Evolutionary conservation across 2,888 invertebrate genomes (phyloP).

Genomic region (Leptarthrus brevirostris): DNA sequence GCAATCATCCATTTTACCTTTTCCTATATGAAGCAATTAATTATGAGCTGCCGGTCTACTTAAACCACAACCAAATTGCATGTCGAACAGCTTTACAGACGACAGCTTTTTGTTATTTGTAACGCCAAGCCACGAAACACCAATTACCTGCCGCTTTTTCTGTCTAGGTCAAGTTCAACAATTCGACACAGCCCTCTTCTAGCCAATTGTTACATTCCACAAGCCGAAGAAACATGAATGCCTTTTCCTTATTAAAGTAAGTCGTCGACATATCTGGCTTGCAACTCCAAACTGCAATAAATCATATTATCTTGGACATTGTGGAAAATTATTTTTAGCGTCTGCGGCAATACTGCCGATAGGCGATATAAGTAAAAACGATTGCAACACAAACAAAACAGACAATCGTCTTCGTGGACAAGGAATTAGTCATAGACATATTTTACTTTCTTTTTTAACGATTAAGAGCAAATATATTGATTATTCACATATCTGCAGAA

Average conservation of each 20-base stretch:
- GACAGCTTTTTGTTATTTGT: conserved; percentile 11
- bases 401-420: background rate
- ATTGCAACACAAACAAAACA: background rate
- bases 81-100: too few relatives aligned
- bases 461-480: conserved; percentile 22
- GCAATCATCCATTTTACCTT: too few relatives aligned
- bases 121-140: conserved; percentile 18
- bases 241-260: too few relatives aligned
- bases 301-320: background rate
- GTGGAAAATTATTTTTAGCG: background rate
- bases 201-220: too few relatives aligned
- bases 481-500: conserved; percentile 20
- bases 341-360: background rate
- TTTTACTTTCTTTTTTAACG: too few relatives aligned
- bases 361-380: background rate
- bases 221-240: too few relatives aligned
- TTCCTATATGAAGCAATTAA: too few relatives aligned
- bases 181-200: too few relatives aligned
- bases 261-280: too few relatives aligned
- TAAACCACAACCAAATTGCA: too few relatives aligned
- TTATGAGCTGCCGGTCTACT: too few relatives aligned
- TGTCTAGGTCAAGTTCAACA: conserved; percentile 40
- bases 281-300: too few relatives aligned
- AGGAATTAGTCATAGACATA: background rate
- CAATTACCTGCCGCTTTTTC: conserved; percentile 13